phyloP scores from a whole-genome alignment of 2,113 vertebrate species.

The Platichthys stellatus region DNA sequence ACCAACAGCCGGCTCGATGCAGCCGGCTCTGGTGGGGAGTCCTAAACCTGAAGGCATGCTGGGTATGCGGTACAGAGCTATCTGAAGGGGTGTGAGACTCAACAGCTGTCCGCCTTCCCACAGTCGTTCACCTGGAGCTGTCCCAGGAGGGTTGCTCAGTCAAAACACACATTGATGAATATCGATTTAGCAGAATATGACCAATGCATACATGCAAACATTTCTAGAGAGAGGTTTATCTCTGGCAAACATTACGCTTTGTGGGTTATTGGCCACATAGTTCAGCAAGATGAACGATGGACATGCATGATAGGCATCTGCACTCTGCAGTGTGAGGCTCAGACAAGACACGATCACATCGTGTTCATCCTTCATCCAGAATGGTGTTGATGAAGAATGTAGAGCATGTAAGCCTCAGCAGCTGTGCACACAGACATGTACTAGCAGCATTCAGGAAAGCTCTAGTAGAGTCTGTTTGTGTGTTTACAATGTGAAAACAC shows the following conservation, averaged over 20 bases:
- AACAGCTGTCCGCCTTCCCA: slow-evolving; percentile 53
- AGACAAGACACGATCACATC: slow-evolving; percentile 6
- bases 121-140: slow-evolving; percentile 45
- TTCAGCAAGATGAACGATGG: slow-evolving; percentile 1
- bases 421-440: slow-evolving; percentile 4
- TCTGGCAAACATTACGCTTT: not conserved
- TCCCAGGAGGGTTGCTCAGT: slow-evolving; percentile 1
- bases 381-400: slow-evolving; percentile 22
- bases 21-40: slow-evolving; percentile 27
- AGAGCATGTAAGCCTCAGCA: slow-evolving; percentile 37
- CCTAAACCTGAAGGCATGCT: slow-evolving; percentile 55
- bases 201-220: not conserved
- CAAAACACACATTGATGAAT: no score
- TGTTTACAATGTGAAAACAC: no score
- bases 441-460: not conserved
- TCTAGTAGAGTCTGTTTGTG: not conserved
- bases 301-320: not conserved
- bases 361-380: not conserved
- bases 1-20: slow-evolving; percentile 31
- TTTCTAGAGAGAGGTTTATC: not conserved
- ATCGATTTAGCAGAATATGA: not conserved
- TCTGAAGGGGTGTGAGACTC: slow-evolving; percentile 24
- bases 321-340: not conserved
- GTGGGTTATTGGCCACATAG: not conserved
- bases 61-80: slow-evolving; percentile 39